phyloP scores from a whole-genome alignment of 2,113 vertebrate species.

The Tetraodon nigroviridis region DNA sequence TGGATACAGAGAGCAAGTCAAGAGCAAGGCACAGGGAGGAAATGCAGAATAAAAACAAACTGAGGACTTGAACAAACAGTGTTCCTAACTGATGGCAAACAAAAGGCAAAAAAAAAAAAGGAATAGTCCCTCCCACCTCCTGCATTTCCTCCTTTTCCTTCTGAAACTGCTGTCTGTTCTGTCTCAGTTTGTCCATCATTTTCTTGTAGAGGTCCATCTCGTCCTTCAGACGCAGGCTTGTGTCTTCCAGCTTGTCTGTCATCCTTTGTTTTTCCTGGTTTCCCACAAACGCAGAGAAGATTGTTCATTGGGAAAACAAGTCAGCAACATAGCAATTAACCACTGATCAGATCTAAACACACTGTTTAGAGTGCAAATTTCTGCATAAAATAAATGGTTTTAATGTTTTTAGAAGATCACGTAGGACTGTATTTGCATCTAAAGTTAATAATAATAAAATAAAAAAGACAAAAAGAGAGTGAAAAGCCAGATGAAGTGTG shows the following conservation, averaged over 20 bases:
- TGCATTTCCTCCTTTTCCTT: constrained; percentile 91
- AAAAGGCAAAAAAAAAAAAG: neutral
- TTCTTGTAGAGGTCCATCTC: constrained; percentile 94
- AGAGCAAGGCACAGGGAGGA: neutral
- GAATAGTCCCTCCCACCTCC: constrained; percentile 74
- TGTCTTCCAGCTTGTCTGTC: constrained; percentile 90
- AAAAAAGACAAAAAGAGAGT: neutral
- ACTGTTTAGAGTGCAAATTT: too few relatives aligned
- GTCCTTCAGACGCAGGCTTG: constrained; percentile 87
- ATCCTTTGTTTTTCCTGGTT: constrained; percentile 89
- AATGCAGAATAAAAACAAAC: constrained; percentile 1
- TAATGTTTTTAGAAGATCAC: too few relatives aligned
- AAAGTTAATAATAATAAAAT: neutral
- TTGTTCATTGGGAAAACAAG: too few relatives aligned
- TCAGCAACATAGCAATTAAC: too few relatives aligned
- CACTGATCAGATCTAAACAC: too few relatives aligned
- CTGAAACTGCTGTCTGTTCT: constrained; percentile 88
- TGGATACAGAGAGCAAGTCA: constrained; percentile 45
- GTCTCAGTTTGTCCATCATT: constrained; percentile 94
- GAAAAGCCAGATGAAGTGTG: neutral
- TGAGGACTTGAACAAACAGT: constrained; percentile 10
- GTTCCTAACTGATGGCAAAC: neutral
- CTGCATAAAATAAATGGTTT: too few relatives aligned
- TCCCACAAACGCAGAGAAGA: neutral
- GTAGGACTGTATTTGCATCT: too few relatives aligned